phyloP scores from a whole-genome alignment of 2,888 invertebrate species.

The Halictus ligatus region DNA sequence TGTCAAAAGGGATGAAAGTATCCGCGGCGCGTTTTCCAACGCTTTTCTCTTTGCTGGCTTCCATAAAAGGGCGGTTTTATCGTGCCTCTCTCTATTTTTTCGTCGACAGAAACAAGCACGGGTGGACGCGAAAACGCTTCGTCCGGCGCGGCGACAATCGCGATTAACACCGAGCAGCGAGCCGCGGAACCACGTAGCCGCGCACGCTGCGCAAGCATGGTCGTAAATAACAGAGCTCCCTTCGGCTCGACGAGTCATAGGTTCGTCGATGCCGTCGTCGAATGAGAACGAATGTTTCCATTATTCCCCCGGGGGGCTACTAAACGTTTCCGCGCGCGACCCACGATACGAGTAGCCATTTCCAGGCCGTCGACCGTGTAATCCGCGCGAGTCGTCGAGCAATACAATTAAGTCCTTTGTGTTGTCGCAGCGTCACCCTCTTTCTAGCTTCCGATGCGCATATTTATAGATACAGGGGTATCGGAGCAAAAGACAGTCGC shows the following conservation, averaged over 20 bases:
- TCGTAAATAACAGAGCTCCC: constrained; percentile 26
- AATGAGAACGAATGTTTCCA: constrained; percentile 30
- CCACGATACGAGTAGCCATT: constrained; percentile 54
- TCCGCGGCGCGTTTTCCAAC: constrained; percentile 28
- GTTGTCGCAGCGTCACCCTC: constrained; percentile 36
- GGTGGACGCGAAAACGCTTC: not conserved
- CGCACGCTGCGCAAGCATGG: not conserved
- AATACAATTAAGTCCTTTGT: constrained; percentile 65
- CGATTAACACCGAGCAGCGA: not conserved
- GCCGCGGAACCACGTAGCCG: not conserved
- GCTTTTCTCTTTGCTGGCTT: not conserved
- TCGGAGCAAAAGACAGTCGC: constrained; percentile 43
- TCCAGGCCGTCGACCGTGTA: constrained; percentile 60
- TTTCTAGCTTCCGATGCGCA: constrained; percentile 28
- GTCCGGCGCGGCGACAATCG: not conserved
- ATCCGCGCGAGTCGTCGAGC: constrained; percentile 47
- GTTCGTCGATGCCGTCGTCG: constrained; percentile 1
- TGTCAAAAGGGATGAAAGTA: constrained; percentile 54
- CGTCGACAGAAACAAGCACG: not conserved
- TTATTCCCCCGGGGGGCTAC: constrained; percentile 29
- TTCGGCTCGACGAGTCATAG: not conserved
- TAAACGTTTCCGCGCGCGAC: constrained; percentile 46
- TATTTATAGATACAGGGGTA: constrained; percentile 58
- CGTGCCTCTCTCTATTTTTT: not conserved
- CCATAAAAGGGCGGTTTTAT: not conserved